Evolutionary conservation across 2,113 vertebrate species (phyloP), one percentile per base, ranked within the genome.

Genomic region (Varanus salvator): DNA sequence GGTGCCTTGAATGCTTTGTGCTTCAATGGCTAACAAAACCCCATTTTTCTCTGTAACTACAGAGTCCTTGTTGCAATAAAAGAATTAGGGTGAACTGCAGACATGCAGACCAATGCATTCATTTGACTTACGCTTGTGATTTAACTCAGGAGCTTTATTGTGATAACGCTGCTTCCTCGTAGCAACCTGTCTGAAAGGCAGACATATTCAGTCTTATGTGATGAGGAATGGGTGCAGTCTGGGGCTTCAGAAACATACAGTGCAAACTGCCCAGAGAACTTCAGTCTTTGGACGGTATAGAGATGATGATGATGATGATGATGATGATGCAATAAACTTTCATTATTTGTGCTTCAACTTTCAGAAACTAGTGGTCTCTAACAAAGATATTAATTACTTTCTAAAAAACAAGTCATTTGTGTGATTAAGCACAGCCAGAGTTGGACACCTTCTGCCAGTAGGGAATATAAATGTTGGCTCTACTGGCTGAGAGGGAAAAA

Each of bases 121-220:
- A 48, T 14, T 68, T 66, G 50, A 19, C 6, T 69, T 84, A 31
- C 31, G 21, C 19, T 57, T 74, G 69, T 75, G 84, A 50, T 19
- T 68, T 21, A 0, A 8, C 11, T 57, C 69, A 34, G 66, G 25
- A 44, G 86, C 89, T 90, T 90, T 88, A 90, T 94, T 95, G 93
- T 93, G 76, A 93, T 92, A 89, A 84, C 86, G 86, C 80, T 93
- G 85, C 93, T 92, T 95, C 92, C 92, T 94, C 93, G 89, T 80
- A 89, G 91, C 76, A 95, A 94, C 87, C 83, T 93, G 93, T 93
- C 87, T 95, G 94, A 94, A 93, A 96, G 89, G 21, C 89, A 92
- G 93, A 92, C 91, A 93, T 92, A 94, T 69, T 25, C 86, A 92
- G 87, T 3, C 0, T 80, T 93, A 95, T 89, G 89, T 85, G 88